phyloP scores from a whole-genome alignment of 2,797 vertebrate species.

The Epinephelus awoara region DNA sequence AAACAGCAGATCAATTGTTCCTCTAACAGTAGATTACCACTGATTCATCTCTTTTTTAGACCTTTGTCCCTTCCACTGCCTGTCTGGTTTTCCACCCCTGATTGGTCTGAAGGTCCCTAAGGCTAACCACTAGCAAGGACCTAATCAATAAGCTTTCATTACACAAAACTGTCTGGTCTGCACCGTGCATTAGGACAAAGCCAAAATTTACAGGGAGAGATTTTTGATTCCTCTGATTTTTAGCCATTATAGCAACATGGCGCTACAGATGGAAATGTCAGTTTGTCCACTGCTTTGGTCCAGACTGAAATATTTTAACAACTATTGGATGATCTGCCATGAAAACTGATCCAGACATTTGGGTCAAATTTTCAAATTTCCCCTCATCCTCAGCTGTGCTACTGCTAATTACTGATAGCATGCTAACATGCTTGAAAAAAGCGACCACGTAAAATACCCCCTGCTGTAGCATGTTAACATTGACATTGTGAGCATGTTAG shows the following conservation, averaged over 20 bases:
- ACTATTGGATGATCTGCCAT: neutral
- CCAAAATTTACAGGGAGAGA: slow-evolving; percentile 27
- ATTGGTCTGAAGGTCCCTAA: slow-evolving; percentile 72
- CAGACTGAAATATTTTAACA: slow-evolving; percentile 5
- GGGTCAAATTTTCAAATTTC: neutral
- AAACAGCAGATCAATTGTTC: slow-evolving; percentile 85
- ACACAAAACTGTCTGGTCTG: slow-evolving; percentile 77
- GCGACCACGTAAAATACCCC: too few species aligned
- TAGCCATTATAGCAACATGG: neutral
- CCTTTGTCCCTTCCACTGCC: slow-evolving; percentile 74
- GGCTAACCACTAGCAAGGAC: slow-evolving; percentile 75
- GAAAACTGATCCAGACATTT: neutral
- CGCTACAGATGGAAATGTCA: neutral
- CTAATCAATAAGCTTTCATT: slow-evolving; percentile 80
- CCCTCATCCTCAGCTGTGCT: neutral
- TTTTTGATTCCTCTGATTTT: slow-evolving; percentile 31
- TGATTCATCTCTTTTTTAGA: slow-evolving; percentile 81
- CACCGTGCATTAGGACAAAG: slow-evolving; percentile 58
- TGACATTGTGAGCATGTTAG: neutral
- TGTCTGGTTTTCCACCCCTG: slow-evolving; percentile 80
- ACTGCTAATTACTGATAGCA: neutral
- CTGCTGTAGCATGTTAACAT: neutral
- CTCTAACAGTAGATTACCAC: slow-evolving; percentile 81
- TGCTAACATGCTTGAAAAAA: neutral
- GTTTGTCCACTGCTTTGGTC: neutral